phyloP scores from a whole-genome alignment of 30 jellyfish, hydroid and myxozoan species.

The Clytia hemisphaerica region DNA sequence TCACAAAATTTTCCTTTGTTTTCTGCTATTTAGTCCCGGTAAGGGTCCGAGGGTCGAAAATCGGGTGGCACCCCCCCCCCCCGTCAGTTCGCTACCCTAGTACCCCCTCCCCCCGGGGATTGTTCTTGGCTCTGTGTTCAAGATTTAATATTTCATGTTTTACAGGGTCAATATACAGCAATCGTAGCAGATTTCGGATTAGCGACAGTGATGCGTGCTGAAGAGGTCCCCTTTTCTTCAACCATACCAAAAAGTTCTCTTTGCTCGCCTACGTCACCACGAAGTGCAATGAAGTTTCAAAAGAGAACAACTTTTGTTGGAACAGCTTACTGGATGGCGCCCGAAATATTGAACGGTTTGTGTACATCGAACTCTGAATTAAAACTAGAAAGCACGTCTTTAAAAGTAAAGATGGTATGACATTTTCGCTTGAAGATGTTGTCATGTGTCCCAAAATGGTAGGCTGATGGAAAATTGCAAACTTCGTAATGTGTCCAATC shows the following conservation, averaged over 20 bases:
- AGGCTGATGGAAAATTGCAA: no score
- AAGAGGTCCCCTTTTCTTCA: not conserved
- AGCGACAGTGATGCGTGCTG: conserved; percentile 49
- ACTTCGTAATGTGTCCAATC: no score
- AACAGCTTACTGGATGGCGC: conserved; percentile 92
- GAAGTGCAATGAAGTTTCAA: conserved; percentile 32
- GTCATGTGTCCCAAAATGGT: no score
- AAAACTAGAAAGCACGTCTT: no score
- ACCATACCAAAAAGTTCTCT: not conserved
- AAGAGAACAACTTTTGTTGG: conserved; percentile 76
- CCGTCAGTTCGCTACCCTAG: not conserved
- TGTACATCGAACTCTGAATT: not conserved
- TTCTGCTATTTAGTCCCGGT: no score
- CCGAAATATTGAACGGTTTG: conserved; percentile 76
- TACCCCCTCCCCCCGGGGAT: no score
- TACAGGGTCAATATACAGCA: conserved; percentile 43
- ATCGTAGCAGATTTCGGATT: conserved; percentile 87
- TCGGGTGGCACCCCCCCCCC: no score
- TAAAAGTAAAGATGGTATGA: no score
- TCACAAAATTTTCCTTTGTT: no score
- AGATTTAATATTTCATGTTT: not conserved
- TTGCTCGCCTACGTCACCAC: conserved; percentile 42
- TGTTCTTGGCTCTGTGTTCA: not conserved
- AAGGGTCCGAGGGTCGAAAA: no score
- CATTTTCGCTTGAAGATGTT: no score